Percentiles rank a stretch among this genome's conserved stretches.
phyloP scores from a whole-genome alignment of 2,797 vertebrate genomes.

The Neomorphus geoffroyi region DNA sequence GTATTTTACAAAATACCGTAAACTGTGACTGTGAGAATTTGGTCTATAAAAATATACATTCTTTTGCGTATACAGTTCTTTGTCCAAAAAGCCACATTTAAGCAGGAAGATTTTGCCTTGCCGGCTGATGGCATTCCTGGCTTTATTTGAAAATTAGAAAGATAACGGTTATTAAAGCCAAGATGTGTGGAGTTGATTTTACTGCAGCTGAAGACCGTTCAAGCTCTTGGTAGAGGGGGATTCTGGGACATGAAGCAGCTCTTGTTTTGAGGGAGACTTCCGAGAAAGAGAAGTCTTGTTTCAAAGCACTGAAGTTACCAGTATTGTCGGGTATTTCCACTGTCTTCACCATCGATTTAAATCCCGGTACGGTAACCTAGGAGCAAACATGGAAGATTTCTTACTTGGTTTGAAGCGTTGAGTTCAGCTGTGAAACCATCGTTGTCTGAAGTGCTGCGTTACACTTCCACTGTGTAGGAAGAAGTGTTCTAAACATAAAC shows the following conservation, averaged over 20 bases:
- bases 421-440: not conserved
- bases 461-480: accelerated
- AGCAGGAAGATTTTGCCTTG: not conserved
- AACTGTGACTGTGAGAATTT: not conserved
- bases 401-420: not conserved
- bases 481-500: not conserved
- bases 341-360: constrained; percentile 73
- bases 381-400: constrained; percentile 38
- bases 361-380: constrained; percentile 84
- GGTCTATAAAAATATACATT: not conserved
- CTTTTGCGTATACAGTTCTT: not conserved
- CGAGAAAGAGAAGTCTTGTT: constrained; percentile 79
- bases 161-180: constrained; percentile 36
- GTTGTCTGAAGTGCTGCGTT: not conserved
- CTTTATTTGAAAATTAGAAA: constrained; percentile 53
- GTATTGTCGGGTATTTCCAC: constrained; percentile 75
- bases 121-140: not conserved
- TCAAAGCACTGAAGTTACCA: constrained; percentile 79
- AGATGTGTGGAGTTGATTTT: constrained; percentile 44
- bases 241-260: constrained; percentile 48
- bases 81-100: not conserved
- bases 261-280: not conserved
- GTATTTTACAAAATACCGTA: constrained; percentile 8
- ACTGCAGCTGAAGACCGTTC: constrained; percentile 43
- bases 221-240: constrained; percentile 61